Conservation (phyloP, 2,888 invertebrate species). For the Pilophorus perplexus region DNA sequence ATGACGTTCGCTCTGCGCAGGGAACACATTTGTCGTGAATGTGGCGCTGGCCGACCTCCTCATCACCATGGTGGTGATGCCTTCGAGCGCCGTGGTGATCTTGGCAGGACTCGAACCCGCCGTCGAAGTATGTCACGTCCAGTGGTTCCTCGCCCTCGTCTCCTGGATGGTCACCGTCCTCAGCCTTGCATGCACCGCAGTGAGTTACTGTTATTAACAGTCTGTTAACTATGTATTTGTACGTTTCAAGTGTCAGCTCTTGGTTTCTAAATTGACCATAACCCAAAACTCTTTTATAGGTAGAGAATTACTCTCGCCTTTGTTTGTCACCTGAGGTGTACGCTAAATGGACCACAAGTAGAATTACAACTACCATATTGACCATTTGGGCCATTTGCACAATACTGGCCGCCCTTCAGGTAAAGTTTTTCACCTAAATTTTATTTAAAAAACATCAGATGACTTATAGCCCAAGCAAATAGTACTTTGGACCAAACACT, state of each 20-base stretch:
- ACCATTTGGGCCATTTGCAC: constrained; percentile 60
- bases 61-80: constrained; percentile 67
- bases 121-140: constrained; percentile 60
- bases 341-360: constrained; percentile 55
- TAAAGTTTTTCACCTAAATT: too few species aligned
- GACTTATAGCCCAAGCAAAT: too few species aligned
- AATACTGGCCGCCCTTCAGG: constrained; percentile 56
- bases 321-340: constrained; percentile 59
- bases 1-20: too few species aligned
- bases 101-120: constrained; percentile 60
- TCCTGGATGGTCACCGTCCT: constrained; percentile 66
- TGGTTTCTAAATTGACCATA: too few species aligned
- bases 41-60: constrained; percentile 70
- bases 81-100: constrained; percentile 66
- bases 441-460: too few species aligned
- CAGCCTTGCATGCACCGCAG: constrained; percentile 63
- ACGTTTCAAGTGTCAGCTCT: too few species aligned
- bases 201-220: constrained; percentile 43
- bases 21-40: constrained; percentile 68
- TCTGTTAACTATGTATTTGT: too few species aligned
- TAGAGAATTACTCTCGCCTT: constrained; percentile 64
- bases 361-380: constrained; percentile 58
- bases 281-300: too few species aligned
- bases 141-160: constrained; percentile 65
- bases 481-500: too few species aligned